These are phyloP conservation scores for Achroia grisella DNA, from an alignment of 1,140 invertebrate genomes.

Conservation along the genomic window DNA sequence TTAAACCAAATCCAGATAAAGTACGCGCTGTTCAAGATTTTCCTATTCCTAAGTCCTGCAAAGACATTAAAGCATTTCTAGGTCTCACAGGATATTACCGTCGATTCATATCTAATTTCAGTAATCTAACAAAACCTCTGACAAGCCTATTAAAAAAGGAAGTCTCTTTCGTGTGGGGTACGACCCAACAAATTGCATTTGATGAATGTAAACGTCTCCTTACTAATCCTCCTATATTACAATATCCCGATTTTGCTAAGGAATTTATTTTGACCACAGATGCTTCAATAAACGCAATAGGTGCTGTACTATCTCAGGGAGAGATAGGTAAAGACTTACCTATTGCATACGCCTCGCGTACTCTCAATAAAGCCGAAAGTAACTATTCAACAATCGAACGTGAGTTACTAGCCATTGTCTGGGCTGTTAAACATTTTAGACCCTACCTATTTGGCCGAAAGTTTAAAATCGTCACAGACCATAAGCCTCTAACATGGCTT, in stretches of 20 bases:
- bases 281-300: slow-evolving; percentile 29
- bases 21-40: slow-evolving; percentile 35
- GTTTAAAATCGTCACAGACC: slow-evolving; percentile 71
- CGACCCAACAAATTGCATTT: slow-evolving; percentile 28
- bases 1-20: slow-evolving; percentile 5
- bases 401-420: slow-evolving; percentile 15
- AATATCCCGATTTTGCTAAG: too few species aligned
- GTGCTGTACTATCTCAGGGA: slow-evolving; percentile 32
- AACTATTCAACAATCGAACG: slow-evolving; percentile 23
- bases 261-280: slow-evolving; percentile 39
- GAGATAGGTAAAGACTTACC: slow-evolving; percentile 19
- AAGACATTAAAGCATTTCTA: slow-evolving; percentile 43
- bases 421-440: slow-evolving; percentile 57
- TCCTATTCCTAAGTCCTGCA: slow-evolving; percentile 29
- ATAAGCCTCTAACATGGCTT: slow-evolving; percentile 62
- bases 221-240: slow-evolving; percentile 35
- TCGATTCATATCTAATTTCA: slow-evolving; percentile 6
- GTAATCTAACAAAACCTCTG: slow-evolving; percentile 3
- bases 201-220: slow-evolving; percentile 31
- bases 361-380: slow-evolving; percentile 25
- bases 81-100: slow-evolving; percentile 15
- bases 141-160: slow-evolving; percentile 31
- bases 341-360: slow-evolving; percentile 28
- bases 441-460: slow-evolving; percentile 25
- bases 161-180: slow-evolving; percentile 12